A percentile compares a stretch with the other conserved stretches of the same genome.
Conservation (phyloP, 2,797 vertebrate species). For the Enteromius paludinosus region DNA sequence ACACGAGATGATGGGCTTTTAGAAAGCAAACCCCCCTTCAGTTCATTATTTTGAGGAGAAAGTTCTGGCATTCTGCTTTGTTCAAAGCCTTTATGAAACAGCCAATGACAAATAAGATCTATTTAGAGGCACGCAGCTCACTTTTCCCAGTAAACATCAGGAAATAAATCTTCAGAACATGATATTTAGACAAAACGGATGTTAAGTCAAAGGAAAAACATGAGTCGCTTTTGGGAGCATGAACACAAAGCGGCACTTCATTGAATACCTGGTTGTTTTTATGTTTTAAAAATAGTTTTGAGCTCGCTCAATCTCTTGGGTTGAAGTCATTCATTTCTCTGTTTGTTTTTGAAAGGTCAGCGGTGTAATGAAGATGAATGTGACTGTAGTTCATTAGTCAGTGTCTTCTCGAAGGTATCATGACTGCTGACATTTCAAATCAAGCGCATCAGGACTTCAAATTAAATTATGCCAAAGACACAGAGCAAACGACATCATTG, state of each 20-base stretch:
- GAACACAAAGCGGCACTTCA: not conserved
- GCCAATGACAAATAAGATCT: conserved; percentile 11
- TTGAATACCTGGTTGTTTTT: conserved; percentile 58
- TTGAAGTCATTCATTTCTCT: conserved; percentile 65
- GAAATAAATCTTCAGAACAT: not conserved
- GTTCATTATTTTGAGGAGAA: not conserved
- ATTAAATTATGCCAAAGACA: conserved; percentile 57
- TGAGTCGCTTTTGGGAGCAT: not conserved
- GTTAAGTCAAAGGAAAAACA: not conserved
- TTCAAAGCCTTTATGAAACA: not conserved
- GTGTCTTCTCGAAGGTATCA: conserved; percentile 61
- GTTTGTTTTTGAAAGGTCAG: conserved; percentile 68
- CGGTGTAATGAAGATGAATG: conserved; percentile 65
- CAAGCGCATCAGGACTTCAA: conserved; percentile 61
- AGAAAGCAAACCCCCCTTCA: not conserved
- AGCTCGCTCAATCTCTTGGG: conserved; percentile 69
- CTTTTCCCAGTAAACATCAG: not conserved
- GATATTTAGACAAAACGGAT: conserved; percentile 14
- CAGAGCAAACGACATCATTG: conserved; percentile 57
- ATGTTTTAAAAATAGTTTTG: conserved; percentile 78
- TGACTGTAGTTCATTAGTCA: conserved; percentile 69
- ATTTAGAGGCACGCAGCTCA: not conserved
- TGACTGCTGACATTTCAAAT: conserved; percentile 68
- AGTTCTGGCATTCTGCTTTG: not conserved
- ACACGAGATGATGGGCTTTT: not conserved